Percentiles rank a stretch among this genome's conserved stretches.
Evolutionary conservation across 2,888 invertebrate genomes (phyloP).

Genomic region (Caradrina kadenii): DNA sequence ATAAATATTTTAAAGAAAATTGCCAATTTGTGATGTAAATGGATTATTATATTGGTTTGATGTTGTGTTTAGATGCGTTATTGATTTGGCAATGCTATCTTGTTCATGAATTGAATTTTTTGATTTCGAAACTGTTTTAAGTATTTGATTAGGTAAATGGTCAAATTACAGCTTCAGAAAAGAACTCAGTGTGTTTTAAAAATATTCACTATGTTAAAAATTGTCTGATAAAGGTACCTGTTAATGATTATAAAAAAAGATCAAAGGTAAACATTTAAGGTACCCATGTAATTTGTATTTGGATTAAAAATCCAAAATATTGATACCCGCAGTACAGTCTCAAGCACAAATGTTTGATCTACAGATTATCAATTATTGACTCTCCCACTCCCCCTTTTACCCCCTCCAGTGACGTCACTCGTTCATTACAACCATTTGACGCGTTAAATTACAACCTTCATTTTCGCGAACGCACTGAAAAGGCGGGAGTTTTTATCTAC

Average conservation of each 20-base stretch:
- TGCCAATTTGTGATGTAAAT: conserved; percentile 45
- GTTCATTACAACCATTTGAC: conserved; percentile 72
- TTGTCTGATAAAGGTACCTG: no score
- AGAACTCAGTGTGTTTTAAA: no score
- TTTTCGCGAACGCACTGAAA: conserved; percentile 55
- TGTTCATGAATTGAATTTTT: neutral
- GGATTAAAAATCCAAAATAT: conserved; percentile 1
- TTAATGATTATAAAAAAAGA: no score
- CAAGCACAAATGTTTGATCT: conserved; percentile 63
- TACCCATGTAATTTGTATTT: neutral
- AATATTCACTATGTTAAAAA: no score
- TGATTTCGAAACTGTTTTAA: neutral
- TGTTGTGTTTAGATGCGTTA: neutral
- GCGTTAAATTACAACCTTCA: conserved; percentile 68
- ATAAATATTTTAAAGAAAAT: conserved; percentile 50
- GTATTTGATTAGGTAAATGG: no score
- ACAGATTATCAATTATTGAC: conserved; percentile 71
- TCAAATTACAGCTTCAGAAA: no score
- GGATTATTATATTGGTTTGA: conserved; percentile 23
- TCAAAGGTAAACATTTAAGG: no score
- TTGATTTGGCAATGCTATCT: neutral
- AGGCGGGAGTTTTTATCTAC: neutral
- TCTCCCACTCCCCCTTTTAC: conserved; percentile 12
- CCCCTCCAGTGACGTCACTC: conserved; percentile 65
- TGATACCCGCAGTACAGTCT: conserved; percentile 29